Evolutionary conservation across 2,888 invertebrate species (phyloP).

Genomic region (Lordiphosa fenestrarum): DNA sequence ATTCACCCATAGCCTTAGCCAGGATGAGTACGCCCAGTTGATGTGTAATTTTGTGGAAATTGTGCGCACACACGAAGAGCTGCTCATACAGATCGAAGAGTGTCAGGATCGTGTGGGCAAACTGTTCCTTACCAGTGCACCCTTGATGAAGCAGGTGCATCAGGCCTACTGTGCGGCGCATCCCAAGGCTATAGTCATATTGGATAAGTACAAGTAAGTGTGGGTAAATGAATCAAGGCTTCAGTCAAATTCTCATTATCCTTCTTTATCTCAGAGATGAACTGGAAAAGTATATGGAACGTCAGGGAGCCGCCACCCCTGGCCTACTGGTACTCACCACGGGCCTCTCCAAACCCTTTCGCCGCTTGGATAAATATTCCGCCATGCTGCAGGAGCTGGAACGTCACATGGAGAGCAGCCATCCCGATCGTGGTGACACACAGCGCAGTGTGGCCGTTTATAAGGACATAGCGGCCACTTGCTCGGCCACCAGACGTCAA

Average conservation of each 20-base stretch:
- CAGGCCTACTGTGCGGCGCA: slow-evolving; percentile 95
- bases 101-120: slow-evolving; percentile 93
- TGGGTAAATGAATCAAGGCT: too few relatives aligned
- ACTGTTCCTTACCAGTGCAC: slow-evolving; percentile 92
- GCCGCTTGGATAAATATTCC: slow-evolving; percentile 96
- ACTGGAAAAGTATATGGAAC: slow-evolving; percentile 92
- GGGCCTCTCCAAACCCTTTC: slow-evolving; percentile 96
- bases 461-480: slow-evolving; percentile 94
- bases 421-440: slow-evolving; percentile 97
- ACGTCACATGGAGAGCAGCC: slow-evolving; percentile 96
- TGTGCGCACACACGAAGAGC: slow-evolving; percentile 90
- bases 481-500: slow-evolving; percentile 92
- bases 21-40: slow-evolving; percentile 92
- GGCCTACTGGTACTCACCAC: slow-evolving; percentile 95
- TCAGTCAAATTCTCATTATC: neutral
- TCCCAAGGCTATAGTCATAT: slow-evolving; percentile 95
- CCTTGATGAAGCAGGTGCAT: slow-evolving; percentile 91
- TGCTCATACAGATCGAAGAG: slow-evolving; percentile 89
- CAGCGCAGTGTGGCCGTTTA: slow-evolving; percentile 97
- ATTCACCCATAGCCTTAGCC: slow-evolving; percentile 85
- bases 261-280: slow-evolving; percentile 84
- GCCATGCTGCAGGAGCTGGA: slow-evolving; percentile 97
- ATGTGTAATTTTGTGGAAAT: slow-evolving; percentile 95
- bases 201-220: slow-evolving; percentile 94
- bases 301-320: slow-evolving; percentile 90